phyloP scores from a whole-genome alignment of 2,888 invertebrate species.

The Adelphocoris suturalis region DNA sequence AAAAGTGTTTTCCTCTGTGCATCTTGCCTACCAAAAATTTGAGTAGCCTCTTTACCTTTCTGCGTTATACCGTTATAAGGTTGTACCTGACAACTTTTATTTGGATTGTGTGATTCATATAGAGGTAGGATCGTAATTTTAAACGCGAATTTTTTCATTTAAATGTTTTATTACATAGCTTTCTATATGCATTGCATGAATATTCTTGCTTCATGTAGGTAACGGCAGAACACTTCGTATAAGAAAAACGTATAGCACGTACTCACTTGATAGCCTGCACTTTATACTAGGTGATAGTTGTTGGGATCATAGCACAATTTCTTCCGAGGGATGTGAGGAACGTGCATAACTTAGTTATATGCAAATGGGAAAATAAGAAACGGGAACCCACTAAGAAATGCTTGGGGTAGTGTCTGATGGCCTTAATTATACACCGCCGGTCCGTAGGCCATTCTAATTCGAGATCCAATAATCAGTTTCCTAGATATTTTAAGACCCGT shows the following conservation, averaged over 20 bases:
- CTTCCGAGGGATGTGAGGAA: background rate
- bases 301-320: background rate
- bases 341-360: background rate
- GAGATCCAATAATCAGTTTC: slow-evolving; percentile 21
- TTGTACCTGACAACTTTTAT: too few species aligned
- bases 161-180: too few species aligned
- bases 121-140: too few species aligned
- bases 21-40: too few species aligned
- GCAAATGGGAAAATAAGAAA: background rate
- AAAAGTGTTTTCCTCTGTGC: background rate
- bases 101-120: too few species aligned
- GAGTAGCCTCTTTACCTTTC: too few species aligned
- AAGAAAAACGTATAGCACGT: background rate
- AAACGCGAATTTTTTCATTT: too few species aligned
- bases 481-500: background rate
- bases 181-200: too few species aligned
- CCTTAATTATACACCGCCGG: background rate
- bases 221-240: too few species aligned
- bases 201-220: too few species aligned
- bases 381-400: background rate
- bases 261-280: background rate
- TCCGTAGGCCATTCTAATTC: slow-evolving; percentile 9
- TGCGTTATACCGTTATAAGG: too few species aligned
- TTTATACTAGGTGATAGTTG: background rate
- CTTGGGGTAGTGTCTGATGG: background rate